These are phyloP conservation scores for Nemurella pictetii DNA, from an alignment of 2,888 invertebrate species.

Conservation along the genomic window DNA sequence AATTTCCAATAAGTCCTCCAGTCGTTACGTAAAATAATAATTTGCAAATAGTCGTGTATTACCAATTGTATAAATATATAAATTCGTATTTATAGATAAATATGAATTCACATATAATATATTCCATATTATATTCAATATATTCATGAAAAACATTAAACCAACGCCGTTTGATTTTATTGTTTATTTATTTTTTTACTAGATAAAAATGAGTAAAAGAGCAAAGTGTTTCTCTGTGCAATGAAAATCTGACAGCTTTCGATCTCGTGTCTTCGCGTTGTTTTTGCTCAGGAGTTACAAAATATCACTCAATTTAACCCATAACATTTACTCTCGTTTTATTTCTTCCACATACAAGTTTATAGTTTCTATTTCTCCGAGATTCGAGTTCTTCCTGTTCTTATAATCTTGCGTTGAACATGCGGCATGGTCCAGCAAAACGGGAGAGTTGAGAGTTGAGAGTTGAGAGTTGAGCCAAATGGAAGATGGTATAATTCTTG, in stretches of 20 bases:
- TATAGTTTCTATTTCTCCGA: conserved; percentile 22
- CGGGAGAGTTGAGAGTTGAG: conserved; percentile 13
- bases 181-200: no score
- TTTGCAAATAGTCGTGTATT: no score
- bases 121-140: no score
- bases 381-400: conserved; percentile 20
- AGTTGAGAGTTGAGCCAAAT: conserved; percentile 32
- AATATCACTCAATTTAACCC: conserved; percentile 14
- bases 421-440: neutral
- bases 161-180: no score
- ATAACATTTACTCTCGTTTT: neutral
- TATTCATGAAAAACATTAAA: no score
- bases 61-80: no score
- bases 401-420: conserved; percentile 10
- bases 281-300: neutral
- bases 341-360: conserved; percentile 17
- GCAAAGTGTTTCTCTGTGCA: no score
- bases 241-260: neutral
- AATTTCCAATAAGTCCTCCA: neutral
- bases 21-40: neutral
- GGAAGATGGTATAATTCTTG: no score
- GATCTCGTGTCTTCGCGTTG: neutral
- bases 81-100: neutral
- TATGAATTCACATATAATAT: neutral
- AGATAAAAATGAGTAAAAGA: no score